Evolutionary conservation across 2,888 invertebrate genomes (phyloP), one percentile per base, ranked within the genome.

Genomic region (Callyntrura guangdongensis): DNA sequence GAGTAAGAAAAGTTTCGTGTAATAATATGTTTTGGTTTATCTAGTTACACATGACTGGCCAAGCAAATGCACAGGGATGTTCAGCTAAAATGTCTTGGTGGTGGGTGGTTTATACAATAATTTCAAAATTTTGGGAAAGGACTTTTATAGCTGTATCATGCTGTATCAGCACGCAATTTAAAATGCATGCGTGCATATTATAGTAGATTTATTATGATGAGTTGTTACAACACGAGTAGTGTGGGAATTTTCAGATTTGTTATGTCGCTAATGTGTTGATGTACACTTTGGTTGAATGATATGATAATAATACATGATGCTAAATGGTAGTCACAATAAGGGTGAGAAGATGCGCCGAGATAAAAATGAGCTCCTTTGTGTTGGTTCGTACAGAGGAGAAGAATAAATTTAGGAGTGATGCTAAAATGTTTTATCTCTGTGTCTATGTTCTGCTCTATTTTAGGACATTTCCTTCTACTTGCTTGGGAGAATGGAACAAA

Each of bases 391-490:
- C 20, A 45, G 17, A 27, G 9, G 53, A 45, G 59, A 86, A 74
- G 64, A 22, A 22, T 72, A 9, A 61, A 77, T 77, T 59, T 22
- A 17, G 14, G 12, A 72, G 36, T 56, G 56, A 82, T 64, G 61
- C 36, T 64, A 82, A 67, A 36, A 72, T 72, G 72, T 45, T 45
- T 20, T 53, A n/a, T 53, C 9, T 69, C 22, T 22, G 25, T 45
- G 47, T 77, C n/a, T 27, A 36, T 67, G 1, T 36, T 36, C 36
- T 36, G 36, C 17, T 79, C 17, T 53, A 53, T 36, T 36, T 69
- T 67, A 97, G 97, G 97, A 49, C 97, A 97, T 94, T 98, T 97
- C 95, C 95, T 98, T 36, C 97, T 97, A 72, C 93, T 92, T 86
- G 56, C 92, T 92, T 89, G 94, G 95, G 12, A 93, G 92, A 9